Evolutionary conservation across 2,113 vertebrate genomes (phyloP), one percentile per base, ranked within the genome.

Genomic region (Triplophysa dalaica): DNA sequence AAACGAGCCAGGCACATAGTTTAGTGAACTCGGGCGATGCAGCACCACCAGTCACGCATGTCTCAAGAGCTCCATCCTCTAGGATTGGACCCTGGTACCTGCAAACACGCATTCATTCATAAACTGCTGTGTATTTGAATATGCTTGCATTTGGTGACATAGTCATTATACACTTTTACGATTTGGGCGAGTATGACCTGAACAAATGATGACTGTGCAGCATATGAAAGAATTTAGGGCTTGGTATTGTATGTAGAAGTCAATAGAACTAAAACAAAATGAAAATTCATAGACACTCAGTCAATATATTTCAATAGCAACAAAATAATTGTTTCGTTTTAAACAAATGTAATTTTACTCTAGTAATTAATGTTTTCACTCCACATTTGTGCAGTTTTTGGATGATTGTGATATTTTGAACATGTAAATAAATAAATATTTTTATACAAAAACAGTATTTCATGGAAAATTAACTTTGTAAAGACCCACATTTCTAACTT

Each of bases 1-100:
- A 94, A 1, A 97, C 92, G 61, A 98, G 87, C 98, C 98, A 99
- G 81, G 96, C 93, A 80, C 95, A 98, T 78, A 99, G 93, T 89
- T 98, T 99, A 22, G 97, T 98, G 83, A 94, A 99, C 85, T 99
- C 97, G 0, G 96, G 97, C 41, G 95, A 97, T 64, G 90, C 90
- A 77, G 97, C 97, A 87, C 96, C 98, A 76, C 82, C 89, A 26
- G 83, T 89, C 60, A 92, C 91, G 8, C 96, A 96, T 80, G 89
- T 89, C 48, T 94, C 93, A 72, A 99, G 89, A 0, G 95, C 92
- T 14, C 94, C 95, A 0, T 98, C 95, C n/a, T 98, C 96, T 85
- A 98, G 89, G 82, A 99, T 88, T 1, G 96, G 94, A 82, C 98
- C 97, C 91, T 98, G 98, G 88, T 99, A 99, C 86, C 98, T 99